Conservation (phyloP, 2,113 vertebrate genomes). For the Podocnemis expansa region DNA sequence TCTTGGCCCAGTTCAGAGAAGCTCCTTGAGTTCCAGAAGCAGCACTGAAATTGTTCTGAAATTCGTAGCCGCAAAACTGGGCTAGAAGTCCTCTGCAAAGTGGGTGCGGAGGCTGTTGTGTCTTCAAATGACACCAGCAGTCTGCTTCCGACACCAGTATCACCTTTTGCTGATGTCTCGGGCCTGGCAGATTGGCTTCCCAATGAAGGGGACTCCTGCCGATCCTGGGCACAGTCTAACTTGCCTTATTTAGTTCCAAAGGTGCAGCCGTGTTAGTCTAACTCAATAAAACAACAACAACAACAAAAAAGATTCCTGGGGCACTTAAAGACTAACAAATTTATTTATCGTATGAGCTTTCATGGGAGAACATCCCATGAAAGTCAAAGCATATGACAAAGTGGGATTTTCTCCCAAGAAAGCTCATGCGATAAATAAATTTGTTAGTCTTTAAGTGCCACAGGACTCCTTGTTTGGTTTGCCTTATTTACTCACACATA, state of each 20-base stretch:
- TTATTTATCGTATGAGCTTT: no score
- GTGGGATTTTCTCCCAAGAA: no score
- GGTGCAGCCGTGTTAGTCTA: no score
- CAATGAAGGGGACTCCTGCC: neutral
- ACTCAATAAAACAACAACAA: no score
- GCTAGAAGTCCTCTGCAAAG: neutral
- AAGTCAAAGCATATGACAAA: no score
- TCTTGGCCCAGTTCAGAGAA: neutral
- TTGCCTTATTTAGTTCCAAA: no score
- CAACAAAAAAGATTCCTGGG: no score
- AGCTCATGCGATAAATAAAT: no score
- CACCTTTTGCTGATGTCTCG: neutral
- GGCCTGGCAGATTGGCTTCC: neutral
- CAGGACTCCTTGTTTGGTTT: no score
- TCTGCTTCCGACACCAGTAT: neutral
- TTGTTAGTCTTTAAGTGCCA: no score
- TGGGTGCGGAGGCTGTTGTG: neutral
- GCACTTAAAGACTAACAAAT: no score
- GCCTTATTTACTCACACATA: neutral
- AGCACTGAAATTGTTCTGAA: neutral
- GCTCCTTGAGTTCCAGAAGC: neutral
- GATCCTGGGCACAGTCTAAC: neutral
- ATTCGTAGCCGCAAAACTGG: neutral
- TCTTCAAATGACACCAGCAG: neutral
- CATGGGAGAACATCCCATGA: no score